phyloP scores from a whole-genome alignment of 1,140 invertebrate species.

The Homalodisca vitripennis region DNA sequence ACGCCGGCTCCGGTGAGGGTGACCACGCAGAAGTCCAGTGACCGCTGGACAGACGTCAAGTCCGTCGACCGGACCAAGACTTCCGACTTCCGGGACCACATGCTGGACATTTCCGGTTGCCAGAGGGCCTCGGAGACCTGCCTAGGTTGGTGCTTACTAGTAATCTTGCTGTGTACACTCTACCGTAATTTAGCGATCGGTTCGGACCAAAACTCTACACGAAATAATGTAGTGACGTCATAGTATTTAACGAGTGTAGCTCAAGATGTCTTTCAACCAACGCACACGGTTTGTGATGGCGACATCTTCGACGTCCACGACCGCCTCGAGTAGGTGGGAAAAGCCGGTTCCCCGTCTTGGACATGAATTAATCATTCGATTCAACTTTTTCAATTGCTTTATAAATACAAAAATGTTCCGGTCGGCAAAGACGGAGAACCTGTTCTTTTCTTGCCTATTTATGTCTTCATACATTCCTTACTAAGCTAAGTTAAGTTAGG shows the following conservation, averaged over 20 bases:
- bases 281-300: too few relatives aligned
- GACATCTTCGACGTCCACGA: too few relatives aligned
- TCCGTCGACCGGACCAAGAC: conserved; percentile 30
- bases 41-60: conserved; percentile 13
- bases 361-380: too few relatives aligned
- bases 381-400: too few relatives aligned
- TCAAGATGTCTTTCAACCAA: conserved; percentile 24
- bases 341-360: too few relatives aligned
- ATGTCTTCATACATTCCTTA: neutral
- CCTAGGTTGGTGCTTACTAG: conserved; percentile 41
- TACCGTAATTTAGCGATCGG: neutral
- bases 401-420: too few relatives aligned
- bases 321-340: too few relatives aligned
- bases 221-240: neutral
- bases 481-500: neutral
- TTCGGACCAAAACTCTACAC: conserved; percentile 13
- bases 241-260: conserved; percentile 9
- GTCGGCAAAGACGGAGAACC: too few relatives aligned
- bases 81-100: conserved; percentile 28
- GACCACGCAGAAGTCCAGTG: conserved; percentile 39
- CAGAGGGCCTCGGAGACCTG: conserved; percentile 34
- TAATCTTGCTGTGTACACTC: conserved; percentile 34
- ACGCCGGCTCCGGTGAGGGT: conserved; percentile 16
- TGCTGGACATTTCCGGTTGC: conserved; percentile 34
- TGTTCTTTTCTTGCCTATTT: conserved; percentile 24